Evolutionary conservation across 2,797 vertebrate genomes (phyloP).

Genomic region (Sebastes taczanowskii): DNA sequence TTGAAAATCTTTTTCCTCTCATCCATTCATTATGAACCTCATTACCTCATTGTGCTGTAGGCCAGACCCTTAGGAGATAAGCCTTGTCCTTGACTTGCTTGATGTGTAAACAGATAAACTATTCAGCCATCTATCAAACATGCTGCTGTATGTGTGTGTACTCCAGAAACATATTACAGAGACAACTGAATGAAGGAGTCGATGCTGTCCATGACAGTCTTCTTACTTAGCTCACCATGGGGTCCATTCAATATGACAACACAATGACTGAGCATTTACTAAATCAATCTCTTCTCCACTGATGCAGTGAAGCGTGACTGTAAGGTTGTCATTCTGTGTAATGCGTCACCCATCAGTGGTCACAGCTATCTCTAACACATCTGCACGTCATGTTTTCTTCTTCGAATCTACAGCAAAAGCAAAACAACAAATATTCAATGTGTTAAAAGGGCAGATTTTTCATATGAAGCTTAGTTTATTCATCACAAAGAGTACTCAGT

Average conservation of each 20-base stretch:
- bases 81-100: conserved; percentile 51
- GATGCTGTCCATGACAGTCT: neutral
- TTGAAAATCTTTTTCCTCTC: conserved; percentile 64
- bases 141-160: conserved; percentile 4
- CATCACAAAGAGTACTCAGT: neutral
- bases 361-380: neutral
- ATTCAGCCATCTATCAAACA: conserved; percentile 47
- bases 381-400: neutral
- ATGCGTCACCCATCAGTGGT: conserved; percentile 5
- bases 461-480: neutral
- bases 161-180: conserved; percentile 14
- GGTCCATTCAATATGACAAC: neutral
- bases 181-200: conserved; percentile 8
- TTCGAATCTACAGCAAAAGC: neutral
- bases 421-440: neutral
- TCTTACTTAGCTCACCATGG: neutral
- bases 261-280: neutral
- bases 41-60: conserved; percentile 65
- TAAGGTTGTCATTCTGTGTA: conserved; percentile 1
- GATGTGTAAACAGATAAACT: conserved; percentile 68
- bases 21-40: conserved; percentile 66
- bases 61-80: conserved; percentile 69
- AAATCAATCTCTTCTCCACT: conserved; percentile 32
- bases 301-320: conserved; percentile 27
- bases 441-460: neutral